Base-by-base conservation (phyloP, 2,888 invertebrate genomes). In the Ephialtes manifestator region DNA sequence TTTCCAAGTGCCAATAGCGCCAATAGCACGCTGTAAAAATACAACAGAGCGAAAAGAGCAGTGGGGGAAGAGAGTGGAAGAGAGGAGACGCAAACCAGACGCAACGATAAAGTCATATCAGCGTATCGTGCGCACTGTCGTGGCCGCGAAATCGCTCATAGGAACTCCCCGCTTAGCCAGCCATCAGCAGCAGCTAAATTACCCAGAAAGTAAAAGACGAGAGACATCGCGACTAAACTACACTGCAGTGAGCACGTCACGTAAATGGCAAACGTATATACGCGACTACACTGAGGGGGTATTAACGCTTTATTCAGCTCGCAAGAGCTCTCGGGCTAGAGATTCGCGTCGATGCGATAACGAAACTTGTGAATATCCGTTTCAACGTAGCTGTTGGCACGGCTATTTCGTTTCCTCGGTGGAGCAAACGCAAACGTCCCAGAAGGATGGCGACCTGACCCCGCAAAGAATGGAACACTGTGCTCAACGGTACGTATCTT, bases 391-490 rank as follows among this genome's bases (percentile, higher is more conserved):
- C 58, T 18, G n/a, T 65, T 55, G 67, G 43, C 48, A 55, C 67
- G 48, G 75, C 65, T 77, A 77, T 71, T 72, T 60, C 31, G 46
- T 53, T 65, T 43, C 31, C 55, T 65, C 28, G 18, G 39, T 46
- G 51, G 35, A 70, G 53, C 20, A 68, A 68, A 65, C 68, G 48
- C 68, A 24, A 58, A 76, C 63, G 48, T 65, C 76, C 76, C 76
- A 89, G 90, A 89, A 90, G 91, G 90, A 93, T 92, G 92, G 91
- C 92, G 90, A 92, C 91, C 90, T 93, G 93, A 93, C 92, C 92
- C 91, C 89, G 83, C 89, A 88, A 92, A 92, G 91, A 92, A 93
- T 93, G 93, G 92, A 92, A 91, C 90, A 91, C 92, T 90, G 89
- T 90, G 87, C 90, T 88, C 90, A 90, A 92, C 92, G 92, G 93